These are phyloP conservation scores for Ephestia elutella DNA, from an alignment of 1,140 invertebrate species.

Conservation along the genomic window DNA sequence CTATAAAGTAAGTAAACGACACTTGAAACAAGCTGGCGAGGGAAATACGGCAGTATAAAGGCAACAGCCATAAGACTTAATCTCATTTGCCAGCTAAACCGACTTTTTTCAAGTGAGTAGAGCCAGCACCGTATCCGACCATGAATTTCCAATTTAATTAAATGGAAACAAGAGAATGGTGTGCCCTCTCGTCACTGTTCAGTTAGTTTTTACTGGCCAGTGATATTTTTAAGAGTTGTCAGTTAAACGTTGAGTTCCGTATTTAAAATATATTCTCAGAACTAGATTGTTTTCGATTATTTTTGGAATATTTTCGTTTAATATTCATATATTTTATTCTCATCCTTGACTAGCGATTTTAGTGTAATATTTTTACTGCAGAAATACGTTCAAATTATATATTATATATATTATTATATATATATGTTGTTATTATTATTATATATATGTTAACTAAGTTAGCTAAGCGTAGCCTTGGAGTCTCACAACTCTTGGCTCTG, in stretches of 20 bases:
- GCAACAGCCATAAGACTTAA: constrained; percentile 32
- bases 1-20: constrained; percentile 6
- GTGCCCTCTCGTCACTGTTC: constrained; percentile 40
- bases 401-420: no score
- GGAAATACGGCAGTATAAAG: constrained; percentile 25
- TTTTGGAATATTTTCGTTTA: constrained; percentile 30
- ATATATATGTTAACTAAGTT: no score
- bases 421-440: no score
- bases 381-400: no score
- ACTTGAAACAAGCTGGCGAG: constrained; percentile 8
- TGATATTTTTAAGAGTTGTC: constrained; percentile 13
- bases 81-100: constrained; percentile 46
- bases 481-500: no score
- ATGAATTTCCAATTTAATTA: constrained; percentile 57
- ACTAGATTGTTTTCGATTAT: constrained; percentile 2
- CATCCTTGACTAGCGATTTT: no score
- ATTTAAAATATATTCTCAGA: constrained; percentile 6
- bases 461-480: no score
- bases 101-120: constrained; percentile 36
- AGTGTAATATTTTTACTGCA: no score
- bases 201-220: constrained; percentile 41
- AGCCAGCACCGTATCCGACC: constrained; percentile 22
- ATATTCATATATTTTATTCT: constrained; percentile 28
- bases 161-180: constrained; percentile 59
- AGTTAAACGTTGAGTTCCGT: constrained; percentile 8